A percentile compares a stretch with the other conserved stretches of the same genome.
Conservation (phyloP, 1,140 invertebrate genomes). For the Drosophila insularis region DNA sequence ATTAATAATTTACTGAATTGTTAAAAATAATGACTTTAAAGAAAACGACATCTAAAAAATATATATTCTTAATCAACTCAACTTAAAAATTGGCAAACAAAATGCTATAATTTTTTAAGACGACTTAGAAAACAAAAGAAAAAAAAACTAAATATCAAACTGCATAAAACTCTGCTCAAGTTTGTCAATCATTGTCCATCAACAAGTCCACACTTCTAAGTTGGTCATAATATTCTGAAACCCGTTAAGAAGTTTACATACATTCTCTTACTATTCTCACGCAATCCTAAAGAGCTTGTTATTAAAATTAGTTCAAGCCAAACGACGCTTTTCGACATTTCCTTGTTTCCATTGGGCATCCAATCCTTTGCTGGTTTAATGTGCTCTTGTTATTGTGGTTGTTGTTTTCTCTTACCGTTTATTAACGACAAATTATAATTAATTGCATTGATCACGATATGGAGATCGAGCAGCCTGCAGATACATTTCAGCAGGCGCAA, state of each 20-base stretch:
- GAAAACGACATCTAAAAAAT: too few species aligned
- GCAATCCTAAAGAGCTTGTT: constrained; percentile 20
- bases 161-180: not conserved
- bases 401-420: constrained; percentile 39
- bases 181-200: constrained; percentile 63
- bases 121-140: too few species aligned
- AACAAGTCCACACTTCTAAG: constrained; percentile 64
- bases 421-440: constrained; percentile 81
- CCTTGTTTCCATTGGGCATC: constrained; percentile 12
- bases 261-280: constrained; percentile 24
- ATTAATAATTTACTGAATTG: not conserved
- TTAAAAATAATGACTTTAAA: constrained; percentile 8
- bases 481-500: constrained; percentile 75
- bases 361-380: not conserved
- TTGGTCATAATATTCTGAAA: not conserved
- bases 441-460: constrained; percentile 79
- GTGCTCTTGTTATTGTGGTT: constrained; percentile 3
- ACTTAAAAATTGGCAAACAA: too few species aligned
- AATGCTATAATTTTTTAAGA: too few species aligned
- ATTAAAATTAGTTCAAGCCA: constrained; percentile 29
- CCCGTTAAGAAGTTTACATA: constrained; percentile 16
- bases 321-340: constrained; percentile 11
- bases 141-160: too few species aligned
- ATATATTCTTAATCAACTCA: too few species aligned
- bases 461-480: constrained; percentile 73